Evolutionary conservation across 2,113 vertebrate genomes (phyloP), one percentile per base, ranked within the genome.

Genomic region (Tupaia tana): DNA sequence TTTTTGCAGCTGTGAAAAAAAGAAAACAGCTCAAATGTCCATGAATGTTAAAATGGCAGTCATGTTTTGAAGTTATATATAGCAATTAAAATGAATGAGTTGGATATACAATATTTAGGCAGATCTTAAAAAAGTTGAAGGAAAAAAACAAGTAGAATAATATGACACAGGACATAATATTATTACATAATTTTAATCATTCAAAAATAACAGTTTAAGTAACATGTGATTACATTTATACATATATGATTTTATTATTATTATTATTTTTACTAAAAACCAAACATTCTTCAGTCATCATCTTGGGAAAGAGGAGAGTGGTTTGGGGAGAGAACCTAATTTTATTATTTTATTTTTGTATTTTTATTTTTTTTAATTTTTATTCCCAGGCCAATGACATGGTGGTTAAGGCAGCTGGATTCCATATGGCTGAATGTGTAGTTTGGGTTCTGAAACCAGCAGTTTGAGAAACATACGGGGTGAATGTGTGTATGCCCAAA

Each of bases 301-400:
- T 18, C 20, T 77, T 75, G n/a, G 56, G 19, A 89, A 63, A 58
- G 56, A 70, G 12, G 19, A 78, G 31, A 85, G 58, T 67, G 61
- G n/a, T 79, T 24, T 22, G 59, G 58, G 56, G 16, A 15, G 25
- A 56, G 85, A 89, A 25, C n/a, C 20, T 67, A 61, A 25, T 34
- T 27, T 34, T 88, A n/a, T 89, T 75, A 69, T 79, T 93, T 73
- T 73, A 52, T 59, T 86, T 80, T 82, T 82, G 78, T 86, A 54
- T 15, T 14, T 79, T 43, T n/a, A 18, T 59, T 78, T 58, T 63
- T n/a, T 29, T 89, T 66, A 27, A 43, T 56, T 59, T 61, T 87
- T 90, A 90, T 71, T 64, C 43, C 43, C 43, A 43, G 43, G 43
- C 43, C 43, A 43, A 43, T 43, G 43, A 43, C 43, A 43, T 43